Evolutionary conservation across 1,140 invertebrate species (phyloP).

Genomic region (Dreissena rostriformis): DNA sequence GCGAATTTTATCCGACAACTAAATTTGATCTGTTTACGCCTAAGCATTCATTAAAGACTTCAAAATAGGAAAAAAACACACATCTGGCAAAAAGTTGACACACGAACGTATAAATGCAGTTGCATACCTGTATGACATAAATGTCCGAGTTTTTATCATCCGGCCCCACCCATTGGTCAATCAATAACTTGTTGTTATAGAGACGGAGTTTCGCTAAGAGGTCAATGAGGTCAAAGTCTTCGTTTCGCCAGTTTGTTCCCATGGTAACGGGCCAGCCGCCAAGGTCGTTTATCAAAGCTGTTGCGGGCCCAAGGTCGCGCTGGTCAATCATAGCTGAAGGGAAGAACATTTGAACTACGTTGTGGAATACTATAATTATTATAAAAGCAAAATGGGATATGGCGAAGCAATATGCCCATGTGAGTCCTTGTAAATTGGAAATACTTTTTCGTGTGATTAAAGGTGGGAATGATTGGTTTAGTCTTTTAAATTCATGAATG

Average conservation of each 20-base stretch:
- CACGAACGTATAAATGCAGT: too few relatives aligned
- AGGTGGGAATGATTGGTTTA: too few relatives aligned
- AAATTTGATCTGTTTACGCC: too few relatives aligned
- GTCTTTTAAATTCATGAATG: too few relatives aligned
- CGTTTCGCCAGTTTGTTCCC: conserved; percentile 85
- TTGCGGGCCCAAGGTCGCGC: conserved; percentile 87
- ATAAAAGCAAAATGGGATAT: too few relatives aligned
- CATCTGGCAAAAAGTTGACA: too few relatives aligned
- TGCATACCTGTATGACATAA: conserved; percentile 90
- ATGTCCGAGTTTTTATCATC: conserved; percentile 94
- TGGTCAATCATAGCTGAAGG: conserved; percentile 82
- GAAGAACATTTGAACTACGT: neutral
- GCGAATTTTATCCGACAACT: too few relatives aligned
- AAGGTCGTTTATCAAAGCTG: conserved; percentile 87
- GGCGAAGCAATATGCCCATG: too few relatives aligned
- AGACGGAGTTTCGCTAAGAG: conserved; percentile 89
- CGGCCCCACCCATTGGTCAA: conserved; percentile 91
- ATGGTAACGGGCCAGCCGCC: conserved; percentile 95
- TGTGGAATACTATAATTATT: neutral
- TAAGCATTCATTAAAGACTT: too few relatives aligned
- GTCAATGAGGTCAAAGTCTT: conserved; percentile 86
- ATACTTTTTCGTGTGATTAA: too few relatives aligned
- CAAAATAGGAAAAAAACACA: too few relatives aligned
- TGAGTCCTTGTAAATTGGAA: too few relatives aligned
- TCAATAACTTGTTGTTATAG: conserved; percentile 89